A percentile compares a stretch with the other conserved stretches of the same genome.
Conservation (phyloP, 2,888 invertebrate species). For the Yponomeuta cagnagella region DNA sequence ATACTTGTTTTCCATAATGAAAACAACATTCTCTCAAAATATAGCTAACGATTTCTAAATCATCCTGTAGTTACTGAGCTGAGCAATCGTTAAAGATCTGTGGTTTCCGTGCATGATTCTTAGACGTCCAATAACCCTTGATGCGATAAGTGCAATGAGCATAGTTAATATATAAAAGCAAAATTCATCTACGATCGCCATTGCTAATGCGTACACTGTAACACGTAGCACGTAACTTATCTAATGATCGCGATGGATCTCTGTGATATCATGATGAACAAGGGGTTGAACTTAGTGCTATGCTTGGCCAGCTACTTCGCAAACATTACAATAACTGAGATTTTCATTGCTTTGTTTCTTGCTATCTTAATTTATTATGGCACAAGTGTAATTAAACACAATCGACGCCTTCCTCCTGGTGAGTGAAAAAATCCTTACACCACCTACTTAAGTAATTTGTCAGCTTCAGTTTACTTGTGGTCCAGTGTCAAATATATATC, state of each 20-base stretch:
- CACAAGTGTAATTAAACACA: constrained; percentile 18
- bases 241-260: not conserved
- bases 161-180: not conserved
- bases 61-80: too few relatives aligned
- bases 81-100: not conserved
- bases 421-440: constrained; percentile 17
- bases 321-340: not conserved
- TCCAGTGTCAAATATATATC: too few relatives aligned
- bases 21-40: too few relatives aligned
- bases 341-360: not conserved
- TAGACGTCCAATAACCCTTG: not conserved
- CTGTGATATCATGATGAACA: not conserved
- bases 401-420: constrained; percentile 25
- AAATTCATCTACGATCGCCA: not conserved
- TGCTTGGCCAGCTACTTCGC: not conserved
- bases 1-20: too few relatives aligned
- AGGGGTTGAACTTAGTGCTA: not conserved
- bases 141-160: not conserved
- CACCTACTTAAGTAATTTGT: not conserved
- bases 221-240: not conserved
- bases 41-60: too few relatives aligned
- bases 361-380: constrained; percentile 17
- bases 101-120: not conserved
- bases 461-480: too few relatives aligned
- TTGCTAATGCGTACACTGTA: not conserved